Base-by-base conservation (phyloP, 2,888 invertebrate species). In the Pheosia tremula region DNA sequence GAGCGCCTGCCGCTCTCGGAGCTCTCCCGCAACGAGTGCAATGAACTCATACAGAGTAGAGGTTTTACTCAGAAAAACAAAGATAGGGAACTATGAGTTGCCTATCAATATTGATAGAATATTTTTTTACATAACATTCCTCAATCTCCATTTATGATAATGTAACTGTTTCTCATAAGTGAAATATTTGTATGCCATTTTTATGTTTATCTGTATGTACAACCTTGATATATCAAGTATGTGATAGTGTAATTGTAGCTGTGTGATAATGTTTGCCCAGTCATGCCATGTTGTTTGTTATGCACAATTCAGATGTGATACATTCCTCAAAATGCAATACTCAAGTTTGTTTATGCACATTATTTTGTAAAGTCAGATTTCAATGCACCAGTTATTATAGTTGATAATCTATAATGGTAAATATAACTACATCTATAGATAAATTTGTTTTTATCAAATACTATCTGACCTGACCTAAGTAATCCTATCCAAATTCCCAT, bases 21-120 rank as follows among this genome's bases (percentile, higher is more conserved):
- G 41, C 88, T 96, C 13, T 94, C 88, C 47, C 94, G 96, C 39
- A 78, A 95, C 43, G 95, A 96, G 79, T 97, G 97, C 83, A 97
- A 97, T 76, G 90, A 96, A 8, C 88, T 97, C 1, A 75, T 97
- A 13, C 75, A 88, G 62, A 87, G 88, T 37, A 95, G 94, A 80
- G 96, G 96, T 7, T 96, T 96, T 72, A 79, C 74, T 8, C 92
- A 90, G 67, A 93, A 90, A 74, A 66, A 80, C 49, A 79, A 82
- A 58, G 83, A 86, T 60, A 90, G 93, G 61, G 95, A 75, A 57
- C 59, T 75, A 53, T 75, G 74, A 65, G 55, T 53, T 24, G 24
- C 24, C 0, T 24, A 24, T 24, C 24, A 24, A 24, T 24, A 24
- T 24, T 13, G 9, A 36, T 36, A 53, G 36, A n/a, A 36, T 9